Conservation (phyloP, 2,797 vertebrate genomes). For the Danio jaintianensis region DNA sequence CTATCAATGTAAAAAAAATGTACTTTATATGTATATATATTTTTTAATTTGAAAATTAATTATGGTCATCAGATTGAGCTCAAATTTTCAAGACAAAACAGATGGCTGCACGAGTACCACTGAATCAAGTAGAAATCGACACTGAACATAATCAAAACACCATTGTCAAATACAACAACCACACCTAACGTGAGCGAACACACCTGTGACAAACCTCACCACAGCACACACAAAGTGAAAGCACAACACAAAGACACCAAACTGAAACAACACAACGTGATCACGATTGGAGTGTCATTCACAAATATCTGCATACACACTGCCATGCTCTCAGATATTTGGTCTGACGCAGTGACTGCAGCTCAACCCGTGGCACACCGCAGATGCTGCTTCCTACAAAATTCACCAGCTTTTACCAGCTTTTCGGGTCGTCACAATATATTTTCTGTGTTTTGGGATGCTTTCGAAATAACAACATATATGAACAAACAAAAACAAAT, state of each 20-base stretch:
- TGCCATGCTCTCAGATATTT: constrained; percentile 20
- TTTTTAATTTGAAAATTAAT: no score
- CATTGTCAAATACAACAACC: constrained; percentile 32
- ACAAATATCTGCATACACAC: constrained; percentile 13
- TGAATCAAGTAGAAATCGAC: constrained; percentile 33
- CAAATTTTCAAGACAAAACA: neutral
- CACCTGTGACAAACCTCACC: constrained; percentile 36
- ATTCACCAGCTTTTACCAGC: neutral
- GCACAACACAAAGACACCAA: constrained; percentile 11
- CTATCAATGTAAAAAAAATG: no score
- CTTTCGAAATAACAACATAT: neutral
- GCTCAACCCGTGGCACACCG: constrained; percentile 53
- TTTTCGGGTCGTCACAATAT: neutral
- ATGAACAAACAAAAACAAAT: neutral
- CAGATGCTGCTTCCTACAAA: constrained; percentile 26
- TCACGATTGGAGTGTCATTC: constrained; percentile 40
- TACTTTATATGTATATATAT: no score
- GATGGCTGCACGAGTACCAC: constrained; percentile 37
- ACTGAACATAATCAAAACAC: constrained; percentile 7
- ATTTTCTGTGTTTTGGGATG: neutral
- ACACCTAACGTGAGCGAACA: constrained; percentile 42
- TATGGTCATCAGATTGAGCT: no score
- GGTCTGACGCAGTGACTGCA: constrained; percentile 59
- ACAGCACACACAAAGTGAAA: constrained; percentile 25
- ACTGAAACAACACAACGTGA: constrained; percentile 23